phyloP scores from a whole-genome alignment of 1,140 invertebrate species.

The Temnothorax curvispinosus region DNA sequence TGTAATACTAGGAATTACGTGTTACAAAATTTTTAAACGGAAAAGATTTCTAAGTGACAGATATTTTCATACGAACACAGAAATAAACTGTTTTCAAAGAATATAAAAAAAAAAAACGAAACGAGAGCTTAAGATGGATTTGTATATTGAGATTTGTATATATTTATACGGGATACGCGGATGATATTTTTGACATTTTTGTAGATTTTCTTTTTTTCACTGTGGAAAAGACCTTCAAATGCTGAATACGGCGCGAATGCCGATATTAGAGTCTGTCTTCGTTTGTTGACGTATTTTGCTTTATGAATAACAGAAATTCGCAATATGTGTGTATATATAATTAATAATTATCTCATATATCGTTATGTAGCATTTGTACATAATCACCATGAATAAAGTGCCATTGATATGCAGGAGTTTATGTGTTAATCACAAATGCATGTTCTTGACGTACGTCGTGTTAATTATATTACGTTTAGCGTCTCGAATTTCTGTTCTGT shows the following conservation, averaged over 20 bases:
- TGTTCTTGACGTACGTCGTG: background rate
- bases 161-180: constrained; percentile 68
- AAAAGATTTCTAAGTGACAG: constrained; percentile 28
- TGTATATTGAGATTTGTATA: constrained; percentile 78
- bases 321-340: constrained; percentile 69
- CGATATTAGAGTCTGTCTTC: constrained; percentile 25
- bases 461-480: background rate
- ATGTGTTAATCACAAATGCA: background rate
- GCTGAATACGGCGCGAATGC: constrained; percentile 23
- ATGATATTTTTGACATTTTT: constrained; percentile 55
- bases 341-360: constrained; percentile 56
- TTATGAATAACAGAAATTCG: constrained; percentile 64
- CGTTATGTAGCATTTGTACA: constrained; percentile 76
- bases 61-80: constrained; percentile 64
- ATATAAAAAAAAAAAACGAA: background rate
- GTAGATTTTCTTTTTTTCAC: constrained; percentile 58
- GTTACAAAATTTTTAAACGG: constrained; percentile 59
- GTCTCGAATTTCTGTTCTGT: background rate
- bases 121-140: constrained; percentile 24
- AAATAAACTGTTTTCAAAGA: constrained; percentile 66
- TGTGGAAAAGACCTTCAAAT: constrained; percentile 28
- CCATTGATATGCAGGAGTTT: constrained; percentile 75
- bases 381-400: constrained; percentile 80
- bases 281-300: constrained; percentile 56
- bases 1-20: background rate